Conservation (phyloP, 2,888 invertebrate species). For the Trachelus iudaicus region DNA sequence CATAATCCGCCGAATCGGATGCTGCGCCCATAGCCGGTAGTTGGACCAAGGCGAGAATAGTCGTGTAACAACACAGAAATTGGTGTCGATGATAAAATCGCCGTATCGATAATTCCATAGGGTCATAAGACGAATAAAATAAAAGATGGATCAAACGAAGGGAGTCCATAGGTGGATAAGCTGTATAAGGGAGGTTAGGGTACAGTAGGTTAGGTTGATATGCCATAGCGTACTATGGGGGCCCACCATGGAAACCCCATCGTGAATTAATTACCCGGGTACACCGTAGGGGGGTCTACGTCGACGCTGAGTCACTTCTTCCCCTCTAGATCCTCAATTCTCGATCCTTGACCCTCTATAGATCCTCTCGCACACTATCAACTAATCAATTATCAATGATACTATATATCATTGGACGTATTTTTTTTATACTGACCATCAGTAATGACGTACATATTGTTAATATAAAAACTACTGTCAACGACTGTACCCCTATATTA, state of each 20-base stretch:
- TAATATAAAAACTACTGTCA: neutral
- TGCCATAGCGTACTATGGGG: slow-evolving; percentile 16
- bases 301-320: slow-evolving; percentile 43
- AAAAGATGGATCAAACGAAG: neutral
- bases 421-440: neutral
- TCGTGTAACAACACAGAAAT: slow-evolving; percentile 5
- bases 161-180: neutral
- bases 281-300: slow-evolving; percentile 43
- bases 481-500: neutral
- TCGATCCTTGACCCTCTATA: neutral
- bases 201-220: neutral
- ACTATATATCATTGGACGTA: neutral
- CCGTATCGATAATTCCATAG: neutral
- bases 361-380: neutral
- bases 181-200: neutral
- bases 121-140: neutral
- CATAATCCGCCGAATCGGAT: neutral
- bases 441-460: neutral
- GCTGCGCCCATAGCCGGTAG: neutral
- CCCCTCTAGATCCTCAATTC: neutral
- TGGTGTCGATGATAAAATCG: slow-evolving; percentile 5
- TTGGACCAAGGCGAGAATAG: slow-evolving; percentile 1
- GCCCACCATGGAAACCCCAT: slow-evolving; percentile 44
- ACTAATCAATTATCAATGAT: neutral
- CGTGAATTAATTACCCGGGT: slow-evolving; percentile 59